Evolutionary conservation across 2,888 invertebrate genomes (phyloP), one percentile per base, ranked within the genome.

Genomic region (Plagodis dolabraria): DNA sequence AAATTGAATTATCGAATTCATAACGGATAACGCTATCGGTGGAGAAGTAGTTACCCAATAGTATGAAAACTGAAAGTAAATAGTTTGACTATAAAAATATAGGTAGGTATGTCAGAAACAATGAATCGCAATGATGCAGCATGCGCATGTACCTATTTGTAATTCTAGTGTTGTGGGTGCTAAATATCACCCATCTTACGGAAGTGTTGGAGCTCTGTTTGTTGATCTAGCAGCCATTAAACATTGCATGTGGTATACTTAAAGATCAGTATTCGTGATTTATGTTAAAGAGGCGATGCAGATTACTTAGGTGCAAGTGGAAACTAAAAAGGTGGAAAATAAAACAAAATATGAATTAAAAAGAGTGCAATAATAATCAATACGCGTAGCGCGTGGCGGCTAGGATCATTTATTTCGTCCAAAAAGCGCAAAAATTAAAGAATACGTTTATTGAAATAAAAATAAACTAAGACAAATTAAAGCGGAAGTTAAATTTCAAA

Each of bases 191-290:
- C 12, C 47, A 65, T 60, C 67, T 67, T 66, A 74, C 69, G 74
- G 76, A 75, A 76, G 72, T 68, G 67, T 58, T 65, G 60, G 60
- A 57, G 57, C 53, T 36, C 64, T 69, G 54, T 48, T 70, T 79
- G 72, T 77, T 77, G 75, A 75, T 73, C 72, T 59, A 71, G 69
- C 72, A 70, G 70, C 64, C 65, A 70, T 60, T 65, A 61, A 72
- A 57, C 62, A 67, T 60, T 55, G 56, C 33, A 46, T 44, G 22
- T 22, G 22, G 22, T 22, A 22, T 22, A 22, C n/a, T n/a, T n/a
- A n/a, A n/a, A 4, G 22, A 22, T 57, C 12, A 48, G 52, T 58
- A 56, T 57, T 57, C 60, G 50, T 50, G 40, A 63, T 66, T 61
- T 48, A 63, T 63, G 47, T 47, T 52, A 47, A 53, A 48, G 35